Conservation (phyloP, 2,113 vertebrate species). For the Indicator indicator region DNA sequence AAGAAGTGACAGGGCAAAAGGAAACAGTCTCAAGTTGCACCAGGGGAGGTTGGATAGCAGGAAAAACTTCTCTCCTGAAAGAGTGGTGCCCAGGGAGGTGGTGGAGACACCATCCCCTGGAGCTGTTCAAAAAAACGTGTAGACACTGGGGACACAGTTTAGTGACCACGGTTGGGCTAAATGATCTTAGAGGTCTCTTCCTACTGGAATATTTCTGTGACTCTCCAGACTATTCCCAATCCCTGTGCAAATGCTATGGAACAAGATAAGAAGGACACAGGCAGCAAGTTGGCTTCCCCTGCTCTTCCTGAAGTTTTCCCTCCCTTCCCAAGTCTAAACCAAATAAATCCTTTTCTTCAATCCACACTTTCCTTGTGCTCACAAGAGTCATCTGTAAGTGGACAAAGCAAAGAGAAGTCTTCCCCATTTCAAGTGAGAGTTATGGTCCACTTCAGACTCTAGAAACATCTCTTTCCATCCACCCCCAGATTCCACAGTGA, state of each 20-base stretch:
- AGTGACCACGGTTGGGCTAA: no score
- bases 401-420: neutral
- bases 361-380: neutral
- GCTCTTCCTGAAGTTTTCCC: neutral
- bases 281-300: neutral
- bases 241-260: neutral
- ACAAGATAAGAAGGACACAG: neutral
- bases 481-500: neutral
- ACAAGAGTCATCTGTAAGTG: fast-evolving
- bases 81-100: no score
- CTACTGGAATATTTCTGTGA: no score
- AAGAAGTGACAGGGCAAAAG: no score
- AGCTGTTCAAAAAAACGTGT: no score
- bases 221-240: neutral
- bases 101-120: no score
- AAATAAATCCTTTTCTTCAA: neutral
- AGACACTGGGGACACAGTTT: no score
- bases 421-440: neutral
- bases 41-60: no score
- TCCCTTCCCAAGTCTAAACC: neutral
- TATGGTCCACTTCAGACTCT: fast-evolving
- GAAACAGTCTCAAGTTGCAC: no score
- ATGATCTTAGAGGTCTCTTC: no score
- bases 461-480: neutral
- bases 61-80: no score